Base-by-base conservation (phyloP, 1,140 invertebrate genomes). In the Alviniconcha marisindica region DNA sequence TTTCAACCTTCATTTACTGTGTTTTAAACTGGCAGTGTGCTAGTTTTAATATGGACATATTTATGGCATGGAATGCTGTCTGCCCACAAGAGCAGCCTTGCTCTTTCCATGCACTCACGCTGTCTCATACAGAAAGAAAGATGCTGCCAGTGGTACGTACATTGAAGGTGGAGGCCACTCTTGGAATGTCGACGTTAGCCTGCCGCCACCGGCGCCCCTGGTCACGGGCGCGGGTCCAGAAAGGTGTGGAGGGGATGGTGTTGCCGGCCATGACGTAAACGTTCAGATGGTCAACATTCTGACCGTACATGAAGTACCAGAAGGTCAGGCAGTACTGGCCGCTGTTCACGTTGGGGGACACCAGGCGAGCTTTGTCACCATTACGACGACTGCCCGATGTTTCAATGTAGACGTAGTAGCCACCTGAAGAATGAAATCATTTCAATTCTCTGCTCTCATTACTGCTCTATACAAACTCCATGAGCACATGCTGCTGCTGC, bases 271-370 rank as follows among this genome's bases (percentile, higher is more conserved):
- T 80, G 56, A 87, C 77, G 74, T 89, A 90, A 18, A 91, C 83
- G 78, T 91, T 92, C 0, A 93, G 87, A 21, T 79, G 82, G 18
- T 84, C 90, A 33, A 92, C 86, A 44, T 90, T 81, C 12, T 73
- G 74, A 3, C 91, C 91, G 73, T 87, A 87, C 90, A 91, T 92
- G 84, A 88, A 86, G 84, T 92, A 92, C 86, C 87, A 91, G 84
- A 91, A 91, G 40, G 87, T 79, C 28, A 91, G 71, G 86, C 91
- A 92, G 21, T 95, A 94, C 12, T 82, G 69, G 1, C 44, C 44
- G 18, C 54, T 84, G 24, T 73, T 77, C 18, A 84, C 83, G 33
- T 85, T 85, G 14, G 92, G 87, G 10, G 87, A 89, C 2, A 88
- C 76, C 4, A 92, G 85, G 54, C 84, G 82, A n/a, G 91, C 90